Evolutionary conservation across 2,888 invertebrate species (phyloP).

Genomic region (Microctonus brassicae): DNA sequence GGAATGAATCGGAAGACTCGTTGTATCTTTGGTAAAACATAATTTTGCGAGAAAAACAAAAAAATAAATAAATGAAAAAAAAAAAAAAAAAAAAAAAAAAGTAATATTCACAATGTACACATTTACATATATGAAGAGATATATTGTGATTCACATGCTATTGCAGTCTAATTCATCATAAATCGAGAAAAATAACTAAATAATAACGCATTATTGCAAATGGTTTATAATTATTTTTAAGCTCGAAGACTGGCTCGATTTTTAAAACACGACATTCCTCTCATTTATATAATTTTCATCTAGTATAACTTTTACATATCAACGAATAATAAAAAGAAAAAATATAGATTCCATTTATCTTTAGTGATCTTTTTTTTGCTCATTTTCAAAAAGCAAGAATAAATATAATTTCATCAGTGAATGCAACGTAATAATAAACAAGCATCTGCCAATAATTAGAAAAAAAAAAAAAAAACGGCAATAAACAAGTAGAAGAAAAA

Average conservation of each 20-base stretch:
- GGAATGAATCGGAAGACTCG: background rate
- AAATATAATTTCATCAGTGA: constrained; percentile 14
- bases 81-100: background rate
- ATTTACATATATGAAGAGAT: background rate
- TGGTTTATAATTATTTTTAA: constrained; percentile 25
- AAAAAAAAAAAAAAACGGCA: constrained; percentile 17
- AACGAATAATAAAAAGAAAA: constrained; percentile 30
- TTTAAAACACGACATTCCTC: constrained; percentile 16
- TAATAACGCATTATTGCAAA: constrained; percentile 15
- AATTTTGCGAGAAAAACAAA: too few species aligned
- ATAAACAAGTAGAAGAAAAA: constrained; percentile 11
- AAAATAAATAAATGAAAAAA: too few species aligned
- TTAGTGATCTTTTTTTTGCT: background rate
- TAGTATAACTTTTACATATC: constrained; percentile 16
- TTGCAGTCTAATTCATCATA: constrained; percentile 51
- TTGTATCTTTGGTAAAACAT: background rate
- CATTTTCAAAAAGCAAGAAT: background rate
- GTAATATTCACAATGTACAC: constrained; percentile 8
- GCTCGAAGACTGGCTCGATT: constrained; percentile 19
- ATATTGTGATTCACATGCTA: constrained; percentile 51
- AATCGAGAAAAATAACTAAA: constrained; percentile 8
- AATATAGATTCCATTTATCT: background rate
- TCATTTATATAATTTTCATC: constrained; percentile 24
- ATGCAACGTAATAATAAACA: constrained; percentile 17
- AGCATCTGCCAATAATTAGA: constrained; percentile 4